Evolutionary conservation across 2,888 invertebrate species (phyloP).

Genomic region (Oxytorus armatus): DNA sequence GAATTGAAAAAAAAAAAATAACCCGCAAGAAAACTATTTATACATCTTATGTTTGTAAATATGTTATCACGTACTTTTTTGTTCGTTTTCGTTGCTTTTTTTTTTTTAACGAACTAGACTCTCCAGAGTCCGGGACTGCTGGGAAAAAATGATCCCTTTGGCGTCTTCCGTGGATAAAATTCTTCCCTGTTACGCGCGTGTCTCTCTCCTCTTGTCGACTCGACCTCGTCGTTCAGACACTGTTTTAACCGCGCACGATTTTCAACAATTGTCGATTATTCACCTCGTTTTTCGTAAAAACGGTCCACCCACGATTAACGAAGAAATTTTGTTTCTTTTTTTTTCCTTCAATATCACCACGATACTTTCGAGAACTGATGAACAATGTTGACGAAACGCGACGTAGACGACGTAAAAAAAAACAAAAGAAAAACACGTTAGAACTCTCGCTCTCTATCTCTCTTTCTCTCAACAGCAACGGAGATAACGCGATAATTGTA

Average conservation of each 20-base stretch:
- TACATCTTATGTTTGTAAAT: constrained; percentile 5
- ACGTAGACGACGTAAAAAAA: constrained; percentile 24
- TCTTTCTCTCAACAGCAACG: neutral
- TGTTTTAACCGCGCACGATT: constrained; percentile 12
- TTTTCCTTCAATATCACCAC: constrained; percentile 28
- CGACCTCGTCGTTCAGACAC: constrained; percentile 24
- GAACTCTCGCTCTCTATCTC: constrained; percentile 12
- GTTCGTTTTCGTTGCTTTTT: neutral
- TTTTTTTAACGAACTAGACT: constrained; percentile 29
- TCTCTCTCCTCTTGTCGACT: neutral
- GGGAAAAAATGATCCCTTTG: constrained; percentile 16
- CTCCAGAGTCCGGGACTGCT: constrained; percentile 1
- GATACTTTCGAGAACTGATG: neutral
- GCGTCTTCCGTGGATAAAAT: constrained; percentile 14
- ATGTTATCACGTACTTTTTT: constrained; percentile 34
- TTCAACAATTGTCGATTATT: constrained; percentile 23
- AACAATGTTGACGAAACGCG: constrained; percentile 8
- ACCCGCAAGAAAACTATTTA: neutral
- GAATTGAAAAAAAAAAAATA: constrained; percentile 9
- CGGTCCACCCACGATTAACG: constrained; percentile 32
- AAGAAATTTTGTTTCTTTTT: neutral
- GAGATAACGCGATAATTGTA: neutral
- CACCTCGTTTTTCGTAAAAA: constrained; percentile 45
- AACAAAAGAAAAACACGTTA: constrained; percentile 17
- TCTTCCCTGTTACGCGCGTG: neutral